Evolutionary conservation across 2,888 invertebrate genomes (phyloP), one percentile per base, ranked within the genome.

Genomic region (Venusia cambrica): DNA sequence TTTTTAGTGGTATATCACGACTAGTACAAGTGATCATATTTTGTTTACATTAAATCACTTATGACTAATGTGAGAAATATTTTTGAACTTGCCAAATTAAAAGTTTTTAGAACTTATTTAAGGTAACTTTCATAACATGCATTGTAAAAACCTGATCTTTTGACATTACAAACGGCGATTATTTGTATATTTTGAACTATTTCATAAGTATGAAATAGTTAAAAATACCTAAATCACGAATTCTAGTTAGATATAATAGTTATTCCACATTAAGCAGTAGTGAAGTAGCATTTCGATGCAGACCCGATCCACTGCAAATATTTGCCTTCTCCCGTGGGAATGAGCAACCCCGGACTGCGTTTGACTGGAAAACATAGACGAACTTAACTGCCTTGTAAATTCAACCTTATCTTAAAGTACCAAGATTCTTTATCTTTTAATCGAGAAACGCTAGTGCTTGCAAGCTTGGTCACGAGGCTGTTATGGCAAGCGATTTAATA

Each of bases 271-370:
- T 42, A 32, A 34, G 22, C 17, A 39, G 22, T 20, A 37, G 32
- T 40, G 36, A 14, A 29, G 34, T 16, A 24, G 39, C 39, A 42
- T 47, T 46, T 45, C n/a, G 44, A 47, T 45, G 44, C 44, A 24
- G 36, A 51, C 38, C 51, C 41, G 40, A 48, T 53, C 45, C 45
- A 33, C 24, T 42, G 45, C 50, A 51, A 57, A 57, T 51, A 56
- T 56, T 55, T 48, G 34, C 27, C 16, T 25, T 38, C 41, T 48
- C 46, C 49, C 48, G 44, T 54, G 54, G 52, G 56, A 54, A 39
- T 29, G 28, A 20, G 31, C 46, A 39, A 28, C 36, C 17, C 31
- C 38, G 39, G 11, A 18, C 17, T 32, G 9, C 18, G 30, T 34
- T 35, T 35, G 18, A 16, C 25, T 10, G 12, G 30, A 22, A 31